Percentiles rank a stretch among this genome's conserved stretches.
These are phyloP conservation scores for Pherbina coryleti DNA, from an alignment of 2,888 invertebrate species.

Conservation along the genomic window DNA sequence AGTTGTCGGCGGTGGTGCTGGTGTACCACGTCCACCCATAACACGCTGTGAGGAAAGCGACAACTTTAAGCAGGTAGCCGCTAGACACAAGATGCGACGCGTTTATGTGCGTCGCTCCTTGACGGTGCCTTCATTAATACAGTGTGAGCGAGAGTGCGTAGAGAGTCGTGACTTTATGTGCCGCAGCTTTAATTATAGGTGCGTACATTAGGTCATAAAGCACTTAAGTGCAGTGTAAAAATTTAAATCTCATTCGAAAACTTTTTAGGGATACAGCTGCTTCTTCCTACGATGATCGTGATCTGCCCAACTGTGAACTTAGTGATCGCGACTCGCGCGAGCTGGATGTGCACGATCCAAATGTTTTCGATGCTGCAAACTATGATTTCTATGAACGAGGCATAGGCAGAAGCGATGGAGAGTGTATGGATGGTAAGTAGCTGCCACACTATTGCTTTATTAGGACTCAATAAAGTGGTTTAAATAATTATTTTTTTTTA, in stretches of 20 bases:
- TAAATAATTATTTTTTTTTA: background rate
- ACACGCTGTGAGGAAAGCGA: constrained; percentile 84
- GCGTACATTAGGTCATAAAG: constrained; percentile 46
- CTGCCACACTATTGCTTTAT: too few species aligned
- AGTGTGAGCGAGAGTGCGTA: constrained; percentile 88
- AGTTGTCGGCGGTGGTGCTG: constrained; percentile 58
- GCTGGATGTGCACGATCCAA: constrained; percentile 86
- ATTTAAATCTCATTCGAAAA: background rate
- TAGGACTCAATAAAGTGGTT: too few species aligned
- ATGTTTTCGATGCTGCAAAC: constrained; percentile 86
- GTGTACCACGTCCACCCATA: constrained; percentile 68
- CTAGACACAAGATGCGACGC: constrained; percentile 82
- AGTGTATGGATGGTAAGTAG: constrained; percentile 86
- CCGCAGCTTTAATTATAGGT: constrained; percentile 89
- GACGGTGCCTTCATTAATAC: constrained; percentile 79
- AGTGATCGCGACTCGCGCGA: constrained; percentile 89
- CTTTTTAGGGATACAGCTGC: constrained; percentile 72
- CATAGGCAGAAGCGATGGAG: constrained; percentile 78
- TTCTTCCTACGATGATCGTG: constrained; percentile 74
- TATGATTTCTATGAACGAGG: constrained; percentile 89
- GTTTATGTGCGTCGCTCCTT: constrained; percentile 82
- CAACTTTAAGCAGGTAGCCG: constrained; percentile 85
- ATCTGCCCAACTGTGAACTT: constrained; percentile 82
- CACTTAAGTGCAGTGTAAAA: background rate
- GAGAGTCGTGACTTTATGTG: constrained; percentile 87